Conservation (phyloP, 92 coral and sea anemone genomes). For the Montipora capitata region DNA sequence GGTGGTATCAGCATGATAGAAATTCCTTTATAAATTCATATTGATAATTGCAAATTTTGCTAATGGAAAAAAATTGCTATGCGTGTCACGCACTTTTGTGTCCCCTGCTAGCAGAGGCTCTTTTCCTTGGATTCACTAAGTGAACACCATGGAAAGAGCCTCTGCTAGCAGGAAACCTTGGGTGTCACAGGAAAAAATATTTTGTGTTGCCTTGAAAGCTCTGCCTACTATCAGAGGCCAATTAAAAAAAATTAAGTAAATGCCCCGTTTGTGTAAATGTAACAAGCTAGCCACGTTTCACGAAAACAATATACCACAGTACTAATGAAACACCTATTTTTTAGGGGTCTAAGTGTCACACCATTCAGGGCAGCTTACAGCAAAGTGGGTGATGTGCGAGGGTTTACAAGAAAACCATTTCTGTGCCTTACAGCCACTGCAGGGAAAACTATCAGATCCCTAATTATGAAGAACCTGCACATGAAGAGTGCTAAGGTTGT, state of each 20-base stretch:
- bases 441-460: neutral
- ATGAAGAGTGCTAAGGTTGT: neutral
- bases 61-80: neutral
- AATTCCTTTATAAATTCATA: neutral
- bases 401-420: conserved; percentile 58
- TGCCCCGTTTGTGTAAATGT: no score
- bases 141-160: no score
- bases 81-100: neutral
- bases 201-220: no score
- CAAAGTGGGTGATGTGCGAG: conserved; percentile 61
- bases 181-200: no score
- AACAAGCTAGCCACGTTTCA: no score
- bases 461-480: neutral
- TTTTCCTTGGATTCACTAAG: no score
- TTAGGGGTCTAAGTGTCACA: conserved; percentile 11
- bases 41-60: neutral
- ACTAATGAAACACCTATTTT: conserved; percentile 13
- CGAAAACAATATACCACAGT: no score
- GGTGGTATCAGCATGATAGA: neutral
- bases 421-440: conserved; percentile 81
- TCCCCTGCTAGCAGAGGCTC: no score
- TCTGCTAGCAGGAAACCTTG: no score
- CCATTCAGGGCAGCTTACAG: conserved; percentile 67
- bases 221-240: no score
- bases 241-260: no score